Evolutionary conservation across 2,797 vertebrate genomes (phyloP), one percentile per base, ranked within the genome.

Genomic region (Hippoglossus hippoglossus): DNA sequence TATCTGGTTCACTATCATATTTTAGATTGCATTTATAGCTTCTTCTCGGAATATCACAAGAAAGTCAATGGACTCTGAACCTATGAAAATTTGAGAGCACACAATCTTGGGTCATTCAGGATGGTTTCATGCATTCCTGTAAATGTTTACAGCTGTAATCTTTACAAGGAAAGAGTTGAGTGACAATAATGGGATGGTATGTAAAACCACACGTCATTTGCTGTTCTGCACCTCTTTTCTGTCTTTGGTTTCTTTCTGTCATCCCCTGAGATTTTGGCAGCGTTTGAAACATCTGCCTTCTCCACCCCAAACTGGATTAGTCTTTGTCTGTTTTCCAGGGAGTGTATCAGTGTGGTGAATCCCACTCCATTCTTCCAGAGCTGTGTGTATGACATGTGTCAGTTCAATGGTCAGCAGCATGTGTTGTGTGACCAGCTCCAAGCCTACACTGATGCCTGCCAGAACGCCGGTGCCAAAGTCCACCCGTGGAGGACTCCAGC

Each of bases 381-480:
- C 81, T 97, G 96, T 63, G 67, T 96, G 51, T 93, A 82, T 18
- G 95, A 96, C 92, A 94, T 96, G 96, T 97, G 96, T 54, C 94
- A 77, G 58, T 95, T 92, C 73, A 64, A 86, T 5, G 94, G 95
- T 0, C 84, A 94, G 58, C 88, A 87, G 67, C 71, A 73, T 0
- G 75, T 83, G 0, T 89, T 97, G 47, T 97, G 96, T 74, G 88
- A 93, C 73, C 95, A 96, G 65, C 89, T 97, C 39, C 94, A 96
- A 36, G 93, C 93, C 67, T 94, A 96, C 85, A 95, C 95, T 0
- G 92, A 93, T 0, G 85, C 87, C 63, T 97, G 96, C 84, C 94
- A 93, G 52, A 83, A 88, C 0, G 92, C 94, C 0, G 94, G 95
- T 51, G 93, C 87, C 18, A 71, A 73, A 0, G 91, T 94, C 49